Percentiles rank a stretch among this genome's conserved stretches.
Evolutionary conservation across 2,797 vertebrate species (phyloP).

Genomic region (Mycteria americana): DNA sequence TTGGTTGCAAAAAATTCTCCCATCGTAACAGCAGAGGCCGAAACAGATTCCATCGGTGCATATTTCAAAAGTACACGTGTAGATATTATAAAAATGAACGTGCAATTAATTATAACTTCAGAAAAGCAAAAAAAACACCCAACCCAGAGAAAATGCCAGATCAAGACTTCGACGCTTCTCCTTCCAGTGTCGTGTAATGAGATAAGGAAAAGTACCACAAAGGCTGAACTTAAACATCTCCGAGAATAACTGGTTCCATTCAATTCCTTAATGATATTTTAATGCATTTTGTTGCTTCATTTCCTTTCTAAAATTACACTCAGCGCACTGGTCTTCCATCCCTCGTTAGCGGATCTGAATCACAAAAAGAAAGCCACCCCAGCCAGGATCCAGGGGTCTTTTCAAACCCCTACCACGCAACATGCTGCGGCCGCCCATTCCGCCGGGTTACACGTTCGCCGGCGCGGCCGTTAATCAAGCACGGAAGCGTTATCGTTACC

Average conservation of each 20-base stretch:
- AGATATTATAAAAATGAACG: conserved; percentile 3
- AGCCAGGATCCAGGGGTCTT: rapidly evolving
- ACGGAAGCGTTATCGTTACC: rapidly evolving
- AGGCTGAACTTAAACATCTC: neutral
- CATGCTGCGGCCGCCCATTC: rapidly evolving
- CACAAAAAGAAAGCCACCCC: rapidly evolving
- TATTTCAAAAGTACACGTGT: neutral
- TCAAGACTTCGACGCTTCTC: neutral
- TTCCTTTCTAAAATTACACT: conserved; percentile 58
- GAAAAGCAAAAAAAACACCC: neutral
- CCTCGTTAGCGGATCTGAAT: neutral
- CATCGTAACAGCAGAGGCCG: conserved; percentile 14
- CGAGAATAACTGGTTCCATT: neutral
- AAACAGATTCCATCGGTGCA: neutral
- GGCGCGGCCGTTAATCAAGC: neutral
- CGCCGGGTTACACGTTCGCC: rapidly evolving
- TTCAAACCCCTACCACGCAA: rapidly evolving
- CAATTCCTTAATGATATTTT: conserved; percentile 35
- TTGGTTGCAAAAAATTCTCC: conserved; percentile 52
- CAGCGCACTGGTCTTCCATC: neutral
- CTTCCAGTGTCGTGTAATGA: neutral
- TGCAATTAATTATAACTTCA: conserved; percentile 47
- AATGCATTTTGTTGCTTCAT: conserved; percentile 53
- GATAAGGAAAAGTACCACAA: neutral
- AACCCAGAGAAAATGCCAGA: neutral